Evolutionary conservation across 1,140 invertebrate genomes (phyloP).

Genomic region (Callitettix versicolor): DNA sequence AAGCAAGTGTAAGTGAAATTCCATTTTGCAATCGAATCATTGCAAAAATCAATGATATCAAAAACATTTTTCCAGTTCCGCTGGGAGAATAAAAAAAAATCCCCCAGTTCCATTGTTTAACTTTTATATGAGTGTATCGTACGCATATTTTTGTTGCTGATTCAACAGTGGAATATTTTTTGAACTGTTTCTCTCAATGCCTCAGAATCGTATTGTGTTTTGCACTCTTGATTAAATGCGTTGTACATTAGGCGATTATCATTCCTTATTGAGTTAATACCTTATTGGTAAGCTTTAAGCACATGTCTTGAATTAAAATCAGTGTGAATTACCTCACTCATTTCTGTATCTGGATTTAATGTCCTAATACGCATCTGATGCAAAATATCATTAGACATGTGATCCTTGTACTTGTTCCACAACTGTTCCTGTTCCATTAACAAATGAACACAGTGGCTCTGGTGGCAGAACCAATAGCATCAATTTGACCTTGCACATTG

Average conservation of each 20-base stretch:
- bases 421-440: constrained; percentile 28
- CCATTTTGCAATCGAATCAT: constrained; percentile 29
- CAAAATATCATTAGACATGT: constrained; percentile 29
- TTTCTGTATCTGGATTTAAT: constrained; percentile 22
- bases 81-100: no score
- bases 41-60: constrained; percentile 18
- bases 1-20: no score
- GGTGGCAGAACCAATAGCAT: constrained; percentile 5
- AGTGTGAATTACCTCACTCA: constrained; percentile 27
- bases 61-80: no score
- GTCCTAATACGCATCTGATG: constrained; percentile 18
- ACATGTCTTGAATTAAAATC: constrained; percentile 32
- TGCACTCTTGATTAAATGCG: neutral
- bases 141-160: no score
- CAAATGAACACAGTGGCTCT: constrained; percentile 10
- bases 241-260: constrained; percentile 3
- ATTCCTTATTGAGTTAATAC: constrained; percentile 21
- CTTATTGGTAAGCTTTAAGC: no score
- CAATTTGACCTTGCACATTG: constrained; percentile 23
- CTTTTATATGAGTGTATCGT: no score
- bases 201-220: no score
- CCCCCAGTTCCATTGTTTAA: no score
- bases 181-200: neutral
- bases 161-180: no score
- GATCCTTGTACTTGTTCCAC: constrained; percentile 30